Conservation (phyloP, 2,113 vertebrate genomes). For the Hyla sarda region DNA sequence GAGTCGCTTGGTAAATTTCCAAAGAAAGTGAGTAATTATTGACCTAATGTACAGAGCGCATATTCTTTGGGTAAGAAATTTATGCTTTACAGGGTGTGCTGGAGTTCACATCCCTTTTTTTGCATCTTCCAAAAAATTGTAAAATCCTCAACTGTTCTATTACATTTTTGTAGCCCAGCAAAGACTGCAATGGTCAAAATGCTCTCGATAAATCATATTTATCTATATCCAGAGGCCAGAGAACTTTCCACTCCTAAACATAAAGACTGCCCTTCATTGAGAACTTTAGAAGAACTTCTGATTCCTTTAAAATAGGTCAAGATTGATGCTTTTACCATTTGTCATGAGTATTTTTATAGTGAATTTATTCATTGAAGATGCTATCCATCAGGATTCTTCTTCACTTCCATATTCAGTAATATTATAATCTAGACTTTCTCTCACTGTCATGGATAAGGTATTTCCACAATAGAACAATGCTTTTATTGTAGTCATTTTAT, state of each 20-base stretch:
- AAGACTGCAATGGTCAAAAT: conserved; percentile 68
- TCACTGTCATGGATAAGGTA: background rate
- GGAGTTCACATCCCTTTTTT: conserved; percentile 75
- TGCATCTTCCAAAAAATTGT: conserved; percentile 73
- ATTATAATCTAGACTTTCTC: background rate
- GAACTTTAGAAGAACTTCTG: background rate
- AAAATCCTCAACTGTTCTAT: conserved; percentile 74
- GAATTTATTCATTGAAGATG: background rate
- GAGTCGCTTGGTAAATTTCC: conserved; percentile 74
- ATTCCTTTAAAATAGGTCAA: background rate
- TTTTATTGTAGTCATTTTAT: background rate
- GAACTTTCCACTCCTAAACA: background rate
- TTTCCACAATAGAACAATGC: background rate
- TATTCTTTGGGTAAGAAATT: conserved; percentile 76
- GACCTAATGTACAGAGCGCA: conserved; percentile 81
- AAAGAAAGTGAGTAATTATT: conserved; percentile 81
- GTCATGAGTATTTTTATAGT: background rate
- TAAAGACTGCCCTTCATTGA: background rate
- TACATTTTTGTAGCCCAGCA: conserved; percentile 71
- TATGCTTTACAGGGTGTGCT: conserved; percentile 73
- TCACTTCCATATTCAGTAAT: background rate
- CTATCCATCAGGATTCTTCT: background rate
- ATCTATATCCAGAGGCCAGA: conserved; percentile 16
- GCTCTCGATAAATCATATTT: conserved; percentile 66
- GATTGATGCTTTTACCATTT: background rate